A percentile compares a stretch with the other conserved stretches of the same genome.
Conservation (phyloP, 2,888 invertebrate species). For the Notocelia uddmanniana region DNA sequence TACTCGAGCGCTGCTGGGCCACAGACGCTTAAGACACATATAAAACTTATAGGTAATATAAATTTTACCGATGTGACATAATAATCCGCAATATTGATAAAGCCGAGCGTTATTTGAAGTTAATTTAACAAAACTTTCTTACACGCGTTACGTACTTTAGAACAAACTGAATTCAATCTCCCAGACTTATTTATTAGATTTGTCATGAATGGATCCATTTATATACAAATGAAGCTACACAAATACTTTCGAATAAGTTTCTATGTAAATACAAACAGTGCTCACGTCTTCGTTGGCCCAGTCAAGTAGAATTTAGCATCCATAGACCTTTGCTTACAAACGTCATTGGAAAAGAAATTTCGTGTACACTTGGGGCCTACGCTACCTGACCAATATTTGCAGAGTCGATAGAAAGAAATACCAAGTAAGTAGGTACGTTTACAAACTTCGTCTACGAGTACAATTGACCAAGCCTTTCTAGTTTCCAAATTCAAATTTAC, state of each 20-base stretch:
- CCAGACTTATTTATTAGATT: too few relatives aligned
- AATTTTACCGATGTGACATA: too few relatives aligned
- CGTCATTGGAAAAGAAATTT: slow-evolving; percentile 38
- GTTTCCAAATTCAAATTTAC: neutral
- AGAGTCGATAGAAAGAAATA: slow-evolving; percentile 12
- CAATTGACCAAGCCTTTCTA: slow-evolving; percentile 16
- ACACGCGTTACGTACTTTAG: too few relatives aligned
- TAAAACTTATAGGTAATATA: too few relatives aligned
- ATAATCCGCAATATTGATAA: too few relatives aligned
- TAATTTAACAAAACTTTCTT: too few relatives aligned
- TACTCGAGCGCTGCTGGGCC: too few relatives aligned
- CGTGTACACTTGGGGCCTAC: slow-evolving; percentile 7
- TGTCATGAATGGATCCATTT: slow-evolving; percentile 35
- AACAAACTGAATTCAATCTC: too few relatives aligned
- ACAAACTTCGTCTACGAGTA: slow-evolving; percentile 16
- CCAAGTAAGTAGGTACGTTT: slow-evolving; percentile 22
- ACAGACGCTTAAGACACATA: too few relatives aligned
- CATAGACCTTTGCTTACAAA: slow-evolving; percentile 37
- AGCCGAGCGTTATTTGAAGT: too few relatives aligned
- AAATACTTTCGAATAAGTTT: slow-evolving; percentile 10
- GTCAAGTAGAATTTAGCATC: slow-evolving; percentile 26
- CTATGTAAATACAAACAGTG: slow-evolving; percentile 21
- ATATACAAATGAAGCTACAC: slow-evolving; percentile 35
- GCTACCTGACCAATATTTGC: slow-evolving; percentile 26
- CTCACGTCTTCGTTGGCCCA: slow-evolving; percentile 6